Evolutionary conservation across 1,140 invertebrate species (phyloP).

Genomic region (Neodiprion pinetum): DNA sequence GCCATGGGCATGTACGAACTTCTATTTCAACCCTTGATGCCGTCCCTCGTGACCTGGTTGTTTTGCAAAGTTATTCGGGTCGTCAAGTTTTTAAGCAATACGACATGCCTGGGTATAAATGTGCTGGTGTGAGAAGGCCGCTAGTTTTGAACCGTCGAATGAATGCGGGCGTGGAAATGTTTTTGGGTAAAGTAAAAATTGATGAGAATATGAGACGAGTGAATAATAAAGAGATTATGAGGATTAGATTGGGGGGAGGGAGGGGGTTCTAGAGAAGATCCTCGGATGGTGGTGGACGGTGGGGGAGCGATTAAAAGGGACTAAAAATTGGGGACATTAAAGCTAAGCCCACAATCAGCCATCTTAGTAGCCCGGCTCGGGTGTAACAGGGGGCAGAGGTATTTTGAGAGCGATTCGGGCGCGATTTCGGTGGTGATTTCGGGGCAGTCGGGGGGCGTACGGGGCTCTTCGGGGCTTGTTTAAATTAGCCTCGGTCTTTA

Average conservation of each 20-base stretch:
- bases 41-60: neutral
- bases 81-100: too few relatives aligned
- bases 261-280: neutral
- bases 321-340: conserved; percentile 4
- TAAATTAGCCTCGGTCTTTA: conserved; percentile 1
- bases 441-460: neutral
- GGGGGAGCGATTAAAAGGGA: neutral
- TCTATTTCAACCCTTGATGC: neutral
- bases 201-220: neutral
- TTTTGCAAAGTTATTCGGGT: neutral
- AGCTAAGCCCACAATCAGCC: conserved; percentile 6
- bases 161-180: neutral
- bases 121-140: neutral
- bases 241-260: neutral
- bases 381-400: neutral
- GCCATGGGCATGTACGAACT: neutral
- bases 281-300: neutral
- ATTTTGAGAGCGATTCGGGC: neutral
- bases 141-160: neutral
- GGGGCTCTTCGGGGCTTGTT: neutral
- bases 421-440: neutral
- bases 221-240: conserved; percentile 2
- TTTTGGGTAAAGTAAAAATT: neutral
- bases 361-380: conserved; percentile 3
- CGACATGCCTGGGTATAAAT: too few relatives aligned